phyloP scores from a whole-genome alignment of 2,888 invertebrate species.

The Metacarcinus magister region DNA sequence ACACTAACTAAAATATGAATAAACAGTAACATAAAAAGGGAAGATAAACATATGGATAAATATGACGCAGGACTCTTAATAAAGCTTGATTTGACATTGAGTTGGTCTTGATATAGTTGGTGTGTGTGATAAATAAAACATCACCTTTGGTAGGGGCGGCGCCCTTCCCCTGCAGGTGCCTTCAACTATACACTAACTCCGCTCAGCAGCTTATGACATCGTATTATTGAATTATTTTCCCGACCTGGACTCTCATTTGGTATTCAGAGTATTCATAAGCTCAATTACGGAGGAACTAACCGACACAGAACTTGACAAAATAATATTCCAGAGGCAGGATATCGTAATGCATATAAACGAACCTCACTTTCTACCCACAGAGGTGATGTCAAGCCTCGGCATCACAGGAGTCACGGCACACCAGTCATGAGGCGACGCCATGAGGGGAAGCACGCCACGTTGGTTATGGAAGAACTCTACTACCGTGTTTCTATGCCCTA shows the following conservation, averaged over 20 bases:
- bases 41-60: not conserved
- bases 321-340: slow-evolving; percentile 18
- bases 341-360: slow-evolving; percentile 44
- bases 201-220: slow-evolving; percentile 31
- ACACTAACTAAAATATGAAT: too few species aligned
- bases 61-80: not conserved
- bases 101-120: not conserved
- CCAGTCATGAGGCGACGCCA: not conserved
- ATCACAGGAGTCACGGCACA: too few species aligned
- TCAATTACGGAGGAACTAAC: not conserved
- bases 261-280: slow-evolving; percentile 48
- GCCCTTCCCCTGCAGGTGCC: not conserved
- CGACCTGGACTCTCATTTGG: slow-evolving; percentile 36
- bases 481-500: too few species aligned
- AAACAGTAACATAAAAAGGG: not conserved
- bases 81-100: not conserved
- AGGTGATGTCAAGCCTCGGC: not conserved
- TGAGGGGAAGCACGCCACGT: not conserved
- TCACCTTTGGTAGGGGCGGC: not conserved
- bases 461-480: not conserved
- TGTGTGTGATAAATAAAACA: not conserved
- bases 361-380: not conserved
- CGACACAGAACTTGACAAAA: slow-evolving; percentile 48
- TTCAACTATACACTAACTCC: not conserved
- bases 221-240: slow-evolving; percentile 41